Conservation (phyloP, 2,797 vertebrate species). For the Micromesistius poutassou region DNA sequence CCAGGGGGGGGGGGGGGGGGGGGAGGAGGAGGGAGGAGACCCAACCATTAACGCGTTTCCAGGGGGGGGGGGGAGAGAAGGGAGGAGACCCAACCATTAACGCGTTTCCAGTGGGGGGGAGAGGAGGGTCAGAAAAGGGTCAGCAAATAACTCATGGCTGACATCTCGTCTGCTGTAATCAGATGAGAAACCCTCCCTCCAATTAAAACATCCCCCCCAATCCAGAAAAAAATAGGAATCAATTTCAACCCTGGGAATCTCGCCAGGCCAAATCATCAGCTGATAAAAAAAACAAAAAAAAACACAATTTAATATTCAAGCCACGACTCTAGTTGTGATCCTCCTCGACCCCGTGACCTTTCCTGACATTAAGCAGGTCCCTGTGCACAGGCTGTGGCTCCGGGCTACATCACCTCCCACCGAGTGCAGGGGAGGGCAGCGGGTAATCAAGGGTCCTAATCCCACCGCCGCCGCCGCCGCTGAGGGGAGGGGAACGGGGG, state of each 20-base stretch:
- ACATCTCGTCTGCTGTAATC: background rate
- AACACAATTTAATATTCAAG: background rate
- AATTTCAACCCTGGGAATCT: slow-evolving; percentile 6
- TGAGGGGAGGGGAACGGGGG: slow-evolving; percentile 14
- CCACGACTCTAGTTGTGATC: slow-evolving; percentile 11
- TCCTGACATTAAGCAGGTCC: slow-evolving; percentile 36
- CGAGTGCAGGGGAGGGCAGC: slow-evolving; percentile 8
- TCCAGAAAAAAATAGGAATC: slow-evolving; percentile 9
- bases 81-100: background rate
- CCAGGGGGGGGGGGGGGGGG: background rate
- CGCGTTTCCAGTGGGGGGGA: background rate
- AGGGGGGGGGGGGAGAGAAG: too few relatives aligned
- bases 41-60: background rate
- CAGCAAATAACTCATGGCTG: background rate
- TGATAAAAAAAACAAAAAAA: background rate
- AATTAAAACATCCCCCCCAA: background rate
- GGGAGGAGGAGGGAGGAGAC: background rate
- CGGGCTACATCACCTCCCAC: slow-evolving; percentile 29
- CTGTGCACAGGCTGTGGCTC: slow-evolving; percentile 29
- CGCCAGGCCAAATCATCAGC: background rate
- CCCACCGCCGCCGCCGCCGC: slow-evolving; percentile 11
- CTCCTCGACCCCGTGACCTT: slow-evolving; percentile 44
- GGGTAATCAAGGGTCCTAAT: slow-evolving; percentile 38
- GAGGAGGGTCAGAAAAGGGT: background rate
- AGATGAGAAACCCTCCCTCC: too few relatives aligned